phyloP scores from a whole-genome alignment of 2,888 invertebrate species.

The Glyphotaelius pellucidus region DNA sequence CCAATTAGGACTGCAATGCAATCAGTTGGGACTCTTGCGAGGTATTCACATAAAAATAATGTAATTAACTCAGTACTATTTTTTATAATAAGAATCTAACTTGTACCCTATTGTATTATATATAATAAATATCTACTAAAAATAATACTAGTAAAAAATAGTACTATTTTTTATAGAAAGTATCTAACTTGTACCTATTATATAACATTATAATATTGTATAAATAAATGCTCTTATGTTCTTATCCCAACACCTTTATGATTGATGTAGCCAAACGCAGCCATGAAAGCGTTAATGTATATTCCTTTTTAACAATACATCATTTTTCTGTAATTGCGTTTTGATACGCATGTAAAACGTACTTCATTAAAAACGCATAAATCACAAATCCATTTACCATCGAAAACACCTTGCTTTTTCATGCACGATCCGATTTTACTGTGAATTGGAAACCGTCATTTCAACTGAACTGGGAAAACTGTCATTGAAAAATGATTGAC shows the following conservation, averaged over 20 bases:
- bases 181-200: no score
- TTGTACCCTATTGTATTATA: no score
- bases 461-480: neutral
- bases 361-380: slow-evolving; percentile 21
- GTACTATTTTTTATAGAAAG: no score
- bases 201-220: no score
- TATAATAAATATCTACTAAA: no score
- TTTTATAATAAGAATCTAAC: no score
- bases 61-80: no score
- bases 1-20: no score
- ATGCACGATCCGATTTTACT: neutral
- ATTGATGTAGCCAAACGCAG: neutral
- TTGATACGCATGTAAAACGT: slow-evolving; percentile 22
- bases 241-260: neutral
- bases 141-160: no score
- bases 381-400: neutral
- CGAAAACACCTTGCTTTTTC: neutral
- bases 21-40: no score
- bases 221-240: no score
- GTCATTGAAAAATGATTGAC: neutral
- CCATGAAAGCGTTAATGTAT: neutral
- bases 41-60: no score
- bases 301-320: neutral
- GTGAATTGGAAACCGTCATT: neutral
- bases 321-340: slow-evolving; percentile 24